phyloP scores from a whole-genome alignment of 53 echinoderm and acorn worm genomes.

The Patiria pectinifera region DNA sequence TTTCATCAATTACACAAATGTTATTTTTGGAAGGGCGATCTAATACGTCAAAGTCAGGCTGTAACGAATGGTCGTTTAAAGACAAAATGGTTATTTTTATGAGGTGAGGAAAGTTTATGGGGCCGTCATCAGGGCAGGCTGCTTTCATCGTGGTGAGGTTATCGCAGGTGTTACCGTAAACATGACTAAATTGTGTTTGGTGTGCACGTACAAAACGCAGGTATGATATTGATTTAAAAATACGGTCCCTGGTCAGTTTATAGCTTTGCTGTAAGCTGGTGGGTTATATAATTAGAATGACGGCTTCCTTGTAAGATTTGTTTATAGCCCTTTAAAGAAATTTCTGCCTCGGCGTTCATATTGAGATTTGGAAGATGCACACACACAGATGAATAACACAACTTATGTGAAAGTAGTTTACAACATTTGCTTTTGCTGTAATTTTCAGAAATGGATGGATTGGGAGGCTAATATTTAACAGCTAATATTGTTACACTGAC shows the following conservation, averaged over 20 bases:
- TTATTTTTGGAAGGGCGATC: conserved; percentile 5
- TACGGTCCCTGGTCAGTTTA: neutral
- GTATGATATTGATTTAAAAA: neutral
- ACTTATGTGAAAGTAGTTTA: too few species aligned
- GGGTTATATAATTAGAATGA: too few species aligned
- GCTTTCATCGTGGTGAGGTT: conserved; percentile 29
- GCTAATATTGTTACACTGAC: too few species aligned
- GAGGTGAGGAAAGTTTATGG: conserved; percentile 22
- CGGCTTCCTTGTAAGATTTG: too few species aligned
- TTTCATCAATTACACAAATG: conserved; percentile 41
- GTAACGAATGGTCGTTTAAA: conserved; percentile 20
- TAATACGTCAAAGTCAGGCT: conserved; percentile 5
- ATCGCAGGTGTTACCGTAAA: conserved; percentile 22
- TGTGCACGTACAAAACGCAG: neutral
- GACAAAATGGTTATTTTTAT: conserved; percentile 16
- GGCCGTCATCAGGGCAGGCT: neutral
- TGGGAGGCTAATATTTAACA: too few species aligned
- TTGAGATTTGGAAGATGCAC: too few species aligned
- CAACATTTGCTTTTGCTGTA: too few species aligned
- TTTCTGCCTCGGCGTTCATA: too few species aligned
- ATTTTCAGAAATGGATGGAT: too few species aligned
- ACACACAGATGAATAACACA: too few species aligned
- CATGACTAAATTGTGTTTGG: neutral
- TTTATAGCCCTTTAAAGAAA: too few species aligned
- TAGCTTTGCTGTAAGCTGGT: too few species aligned